Evolutionary conservation across 2,797 vertebrate genomes (phyloP).

Genomic region (Megalops cyprinoides): DNA sequence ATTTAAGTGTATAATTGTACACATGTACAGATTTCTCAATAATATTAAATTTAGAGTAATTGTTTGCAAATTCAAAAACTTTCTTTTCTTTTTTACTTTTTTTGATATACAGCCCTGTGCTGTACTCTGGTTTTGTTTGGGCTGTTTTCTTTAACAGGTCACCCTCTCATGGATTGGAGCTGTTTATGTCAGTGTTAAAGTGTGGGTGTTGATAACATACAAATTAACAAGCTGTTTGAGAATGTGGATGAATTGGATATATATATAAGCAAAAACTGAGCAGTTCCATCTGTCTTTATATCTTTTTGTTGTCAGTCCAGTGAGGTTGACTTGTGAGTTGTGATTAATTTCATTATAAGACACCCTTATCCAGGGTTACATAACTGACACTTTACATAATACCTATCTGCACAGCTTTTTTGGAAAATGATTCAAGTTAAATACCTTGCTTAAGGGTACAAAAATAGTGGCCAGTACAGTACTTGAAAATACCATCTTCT

Average conservation of each 20-base stretch:
- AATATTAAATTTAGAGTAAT: no score
- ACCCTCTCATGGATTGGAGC: conserved; percentile 5
- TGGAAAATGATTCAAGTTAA: no score
- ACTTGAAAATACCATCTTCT: no score
- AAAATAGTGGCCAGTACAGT: no score
- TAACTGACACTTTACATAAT: no score
- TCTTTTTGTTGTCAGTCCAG: no score
- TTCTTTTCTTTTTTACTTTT: no score
- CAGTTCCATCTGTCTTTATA: background rate
- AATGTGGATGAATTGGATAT: background rate
- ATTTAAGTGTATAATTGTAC: background rate
- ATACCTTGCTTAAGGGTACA: no score
- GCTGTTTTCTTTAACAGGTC: background rate
- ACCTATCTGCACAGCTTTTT: no score
- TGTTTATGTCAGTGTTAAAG: conserved; percentile 7
- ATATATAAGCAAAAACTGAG: background rate
- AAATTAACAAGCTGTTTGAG: background rate
- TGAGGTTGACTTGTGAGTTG: background rate
- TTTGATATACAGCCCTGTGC: background rate
- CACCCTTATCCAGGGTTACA: no score
- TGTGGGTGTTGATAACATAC: background rate
- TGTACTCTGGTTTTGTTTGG: background rate
- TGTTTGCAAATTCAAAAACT: no score
- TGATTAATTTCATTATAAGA: background rate
- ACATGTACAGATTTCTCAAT: no score